These are phyloP conservation scores for Pogoniulus pusillus DNA, from an alignment of 2,797 vertebrate genomes.

Conservation along the genomic window DNA sequence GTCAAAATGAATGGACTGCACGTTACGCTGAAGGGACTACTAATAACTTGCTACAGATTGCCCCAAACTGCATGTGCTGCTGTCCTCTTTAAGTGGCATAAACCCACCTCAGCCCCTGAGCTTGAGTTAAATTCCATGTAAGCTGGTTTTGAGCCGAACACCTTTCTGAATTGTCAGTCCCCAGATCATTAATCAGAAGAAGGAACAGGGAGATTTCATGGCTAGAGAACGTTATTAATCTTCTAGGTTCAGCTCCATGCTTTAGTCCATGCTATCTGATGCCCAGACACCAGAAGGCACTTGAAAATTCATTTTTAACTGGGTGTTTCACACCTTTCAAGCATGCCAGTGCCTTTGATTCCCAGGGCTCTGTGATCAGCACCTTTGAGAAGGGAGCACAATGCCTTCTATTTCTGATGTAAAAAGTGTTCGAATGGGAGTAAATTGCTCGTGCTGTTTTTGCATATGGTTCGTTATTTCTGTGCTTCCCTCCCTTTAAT, in stretches of 20 bases:
- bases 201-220: not conserved
- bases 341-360: not conserved
- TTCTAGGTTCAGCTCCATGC: not conserved
- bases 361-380: constrained; percentile 21
- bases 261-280: not conserved
- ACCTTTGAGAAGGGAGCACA: constrained; percentile 31
- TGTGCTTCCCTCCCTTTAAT: not conserved
- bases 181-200: not conserved
- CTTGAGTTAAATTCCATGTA: not conserved
- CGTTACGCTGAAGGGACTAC: not conserved
- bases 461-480: constrained; percentile 26
- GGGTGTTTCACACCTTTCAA: not conserved
- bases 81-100: not conserved
- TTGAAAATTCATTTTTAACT: not conserved
- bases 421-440: not conserved
- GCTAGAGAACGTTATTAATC: not conserved
- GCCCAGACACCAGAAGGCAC: not conserved
- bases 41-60: not conserved
- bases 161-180: not conserved
- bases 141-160: not conserved
- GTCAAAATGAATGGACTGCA: not conserved
- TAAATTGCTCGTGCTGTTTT: constrained; percentile 32
- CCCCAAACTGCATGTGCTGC: not conserved
- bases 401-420: constrained; percentile 23
- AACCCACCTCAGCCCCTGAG: not conserved